Percentiles rank a stretch among this genome's conserved stretches.
Conservation (phyloP, 1,140 invertebrate species). For the Lethocerus indicus region DNA sequence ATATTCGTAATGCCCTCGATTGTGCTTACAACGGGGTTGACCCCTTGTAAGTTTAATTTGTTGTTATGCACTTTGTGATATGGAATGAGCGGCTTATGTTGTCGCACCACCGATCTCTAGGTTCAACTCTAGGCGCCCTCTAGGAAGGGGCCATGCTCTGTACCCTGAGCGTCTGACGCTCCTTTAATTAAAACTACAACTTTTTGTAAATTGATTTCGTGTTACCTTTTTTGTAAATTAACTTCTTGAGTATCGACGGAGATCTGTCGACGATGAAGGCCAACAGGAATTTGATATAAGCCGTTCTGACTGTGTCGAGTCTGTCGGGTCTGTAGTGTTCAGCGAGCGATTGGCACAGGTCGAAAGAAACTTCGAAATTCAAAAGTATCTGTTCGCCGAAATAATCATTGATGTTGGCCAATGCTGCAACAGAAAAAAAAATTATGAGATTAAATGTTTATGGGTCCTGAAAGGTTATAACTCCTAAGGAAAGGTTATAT, state of each 20-base stretch:
- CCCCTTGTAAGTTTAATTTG: too few relatives aligned
- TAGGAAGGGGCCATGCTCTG: too few relatives aligned
- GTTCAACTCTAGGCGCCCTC: too few relatives aligned
- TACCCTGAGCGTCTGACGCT: too few relatives aligned
- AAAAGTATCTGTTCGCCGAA: neutral
- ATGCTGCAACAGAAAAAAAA: neutral
- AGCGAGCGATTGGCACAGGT: neutral
- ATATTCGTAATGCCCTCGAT: too few relatives aligned
- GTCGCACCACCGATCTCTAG: too few relatives aligned
- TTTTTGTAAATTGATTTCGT: neutral
- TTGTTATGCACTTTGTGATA: too few relatives aligned
- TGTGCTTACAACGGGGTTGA: too few relatives aligned
- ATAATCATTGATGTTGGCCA: neutral
- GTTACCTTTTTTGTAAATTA: neutral
- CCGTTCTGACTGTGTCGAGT: neutral
- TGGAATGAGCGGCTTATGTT: too few relatives aligned
- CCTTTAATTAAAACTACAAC: neutral
- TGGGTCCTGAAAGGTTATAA: too few relatives aligned
- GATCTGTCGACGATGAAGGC: neutral
- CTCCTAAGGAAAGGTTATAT: too few relatives aligned
- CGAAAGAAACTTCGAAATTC: neutral
- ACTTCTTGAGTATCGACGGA: neutral
- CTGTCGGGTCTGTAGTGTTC: neutral
- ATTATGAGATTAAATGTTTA: too few relatives aligned
- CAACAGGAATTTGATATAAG: neutral